Base-by-base conservation (phyloP, 2,888 invertebrate species). In the Machimus atricapillus region DNA sequence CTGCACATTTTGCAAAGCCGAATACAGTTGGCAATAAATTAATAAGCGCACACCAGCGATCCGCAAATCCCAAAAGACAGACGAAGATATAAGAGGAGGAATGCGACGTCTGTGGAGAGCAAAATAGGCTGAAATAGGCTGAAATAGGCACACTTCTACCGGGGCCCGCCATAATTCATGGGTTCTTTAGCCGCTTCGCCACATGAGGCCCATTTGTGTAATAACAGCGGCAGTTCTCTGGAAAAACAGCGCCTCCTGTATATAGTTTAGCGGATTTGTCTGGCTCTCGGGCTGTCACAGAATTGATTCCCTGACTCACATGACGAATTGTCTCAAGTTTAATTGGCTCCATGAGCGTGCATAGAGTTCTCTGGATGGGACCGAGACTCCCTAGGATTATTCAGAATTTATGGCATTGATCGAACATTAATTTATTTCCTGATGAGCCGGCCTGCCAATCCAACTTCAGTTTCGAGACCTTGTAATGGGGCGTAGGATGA, bases 371-470 rank as follows among this genome's bases (percentile, higher is more conserved):
- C 16, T 23, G 43, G 27, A 23, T 82, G 76, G 76, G n/a, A 37
- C 8, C 27, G 37, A 7, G 34, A 19, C 37, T 37, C 66, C 82
- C 34, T 34, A 58, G 82, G 82, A 82, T 82, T 82, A 82, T 31
- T 52, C n/a, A 7, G 74, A 76, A 85, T 85, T 85, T 85, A 85
- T 85, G 46, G 74, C 66, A 85, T 76, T 85, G 85, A 74, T 74
- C 46, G 52, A 74, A 85, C 73, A 85, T 85, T 85, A 85, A 85
- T 85, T 85, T 85, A 85, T 85, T 76, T 85, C 27, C 52, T 46
- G 46, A 37, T n/a, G n/a, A 52, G 52, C n/a, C 37, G 76, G 5
- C 7, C 23, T 85, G 9, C 23, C 58, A 85, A 34, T 34, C 85
- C 76, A 46, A 31, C 73, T 85, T 46, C 23, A n/a, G 27, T 23